A percentile compares a stretch with the other conserved stretches of the same genome.
These are phyloP conservation scores for Malthinus seriepunctatus DNA, from an alignment of 2,888 invertebrate species.

Conservation along the genomic window DNA sequence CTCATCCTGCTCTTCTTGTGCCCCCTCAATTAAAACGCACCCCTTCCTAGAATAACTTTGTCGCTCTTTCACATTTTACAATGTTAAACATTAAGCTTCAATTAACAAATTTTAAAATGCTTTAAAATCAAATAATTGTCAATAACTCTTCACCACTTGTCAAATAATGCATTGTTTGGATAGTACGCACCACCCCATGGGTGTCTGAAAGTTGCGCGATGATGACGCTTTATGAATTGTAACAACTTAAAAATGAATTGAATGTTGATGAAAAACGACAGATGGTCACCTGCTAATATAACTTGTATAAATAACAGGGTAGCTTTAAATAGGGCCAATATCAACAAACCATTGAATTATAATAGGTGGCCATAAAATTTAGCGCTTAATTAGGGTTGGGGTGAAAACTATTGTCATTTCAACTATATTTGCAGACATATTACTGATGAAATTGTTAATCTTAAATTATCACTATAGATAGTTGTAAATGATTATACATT, in stretches of 20 bases:
- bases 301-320: conserved; percentile 38
- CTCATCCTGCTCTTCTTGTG: too few species aligned
- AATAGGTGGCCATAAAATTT: conserved; percentile 38
- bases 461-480: conserved; percentile 10
- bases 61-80: too few species aligned
- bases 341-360: conserved; percentile 42
- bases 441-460: conserved; percentile 23
- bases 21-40: background rate
- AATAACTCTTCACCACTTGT: conserved; percentile 27
- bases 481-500: background rate
- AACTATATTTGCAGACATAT: conserved; percentile 27
- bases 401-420: conserved; percentile 32
- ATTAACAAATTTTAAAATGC: conserved; percentile 18
- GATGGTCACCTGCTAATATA: conserved; percentile 41
- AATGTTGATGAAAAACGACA: conserved; percentile 29
- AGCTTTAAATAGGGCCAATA: conserved; percentile 34
- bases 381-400: conserved; percentile 32
- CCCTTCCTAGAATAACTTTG: background rate
- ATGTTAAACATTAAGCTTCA: too few species aligned
- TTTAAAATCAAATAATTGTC: conserved; percentile 33
- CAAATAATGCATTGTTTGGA: conserved; percentile 21
- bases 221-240: conserved; percentile 16
- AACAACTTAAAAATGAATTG: conserved; percentile 28
- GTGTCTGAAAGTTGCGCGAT: conserved; percentile 12
- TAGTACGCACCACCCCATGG: conserved; percentile 15